A percentile compares a stretch with the other conserved stretches of the same genome.
These are phyloP conservation scores for Formicarius rufipectus DNA, from an alignment of 2,113 vertebrate genomes.

Conservation along the genomic window DNA sequence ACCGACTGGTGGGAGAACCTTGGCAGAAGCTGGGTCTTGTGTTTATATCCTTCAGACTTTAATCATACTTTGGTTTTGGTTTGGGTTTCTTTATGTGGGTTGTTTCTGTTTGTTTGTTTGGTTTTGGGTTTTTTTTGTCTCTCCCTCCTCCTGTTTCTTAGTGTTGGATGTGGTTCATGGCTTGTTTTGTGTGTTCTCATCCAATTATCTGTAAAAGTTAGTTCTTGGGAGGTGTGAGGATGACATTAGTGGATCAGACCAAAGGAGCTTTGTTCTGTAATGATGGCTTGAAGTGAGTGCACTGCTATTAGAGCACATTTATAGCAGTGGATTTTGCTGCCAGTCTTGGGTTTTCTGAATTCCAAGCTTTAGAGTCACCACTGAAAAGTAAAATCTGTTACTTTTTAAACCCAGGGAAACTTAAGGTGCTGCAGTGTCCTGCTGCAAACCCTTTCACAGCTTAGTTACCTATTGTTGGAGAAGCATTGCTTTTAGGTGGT, in stretches of 20 bases:
- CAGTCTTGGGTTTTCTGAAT: neutral
- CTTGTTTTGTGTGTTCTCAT: neutral
- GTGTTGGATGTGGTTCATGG: neutral
- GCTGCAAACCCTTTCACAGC: neutral
- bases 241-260: neutral
- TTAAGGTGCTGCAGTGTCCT: neutral
- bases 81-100: too few relatives aligned
- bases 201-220: neutral
- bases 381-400: neutral
- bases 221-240: neutral
- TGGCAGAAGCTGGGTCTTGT: neutral
- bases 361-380: neutral
- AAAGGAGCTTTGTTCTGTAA: neutral
- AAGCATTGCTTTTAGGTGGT: neutral
- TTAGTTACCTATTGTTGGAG: fast-evolving
- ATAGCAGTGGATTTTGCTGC: neutral
- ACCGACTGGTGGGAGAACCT: neutral
- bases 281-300: neutral
- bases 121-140: too few relatives aligned
- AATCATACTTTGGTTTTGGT: neutral
- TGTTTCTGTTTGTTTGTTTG: too few relatives aligned
- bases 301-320: neutral
- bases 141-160: neutral
- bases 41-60: neutral
- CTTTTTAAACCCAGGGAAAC: neutral